Evolutionary conservation across 1,140 invertebrate species (phyloP).

Genomic region (Trachelipus rathkii): DNA sequence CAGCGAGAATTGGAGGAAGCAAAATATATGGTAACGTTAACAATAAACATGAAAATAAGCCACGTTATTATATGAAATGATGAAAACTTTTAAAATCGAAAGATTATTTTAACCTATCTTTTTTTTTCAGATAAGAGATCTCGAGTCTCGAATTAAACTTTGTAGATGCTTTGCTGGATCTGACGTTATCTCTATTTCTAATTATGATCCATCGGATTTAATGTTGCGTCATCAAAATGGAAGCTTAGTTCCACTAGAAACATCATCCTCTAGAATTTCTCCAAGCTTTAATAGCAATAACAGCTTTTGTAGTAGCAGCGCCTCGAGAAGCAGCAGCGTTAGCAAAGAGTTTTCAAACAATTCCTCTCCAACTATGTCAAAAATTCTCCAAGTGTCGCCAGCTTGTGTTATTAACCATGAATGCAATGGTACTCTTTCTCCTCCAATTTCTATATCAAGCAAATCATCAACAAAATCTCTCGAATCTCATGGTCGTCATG

Average conservation of each 20-base stretch:
- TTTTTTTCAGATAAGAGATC: background rate
- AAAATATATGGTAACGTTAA: background rate
- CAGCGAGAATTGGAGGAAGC: background rate
- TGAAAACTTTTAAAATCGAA: no score
- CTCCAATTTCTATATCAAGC: background rate
- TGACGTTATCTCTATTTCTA: background rate
- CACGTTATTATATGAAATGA: no score
- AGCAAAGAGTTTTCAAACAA: background rate
- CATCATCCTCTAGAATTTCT: background rate
- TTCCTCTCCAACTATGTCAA: background rate
- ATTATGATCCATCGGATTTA: background rate
- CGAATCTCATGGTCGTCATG: no score
- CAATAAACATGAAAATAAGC: no score
- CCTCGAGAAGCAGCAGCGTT: background rate
- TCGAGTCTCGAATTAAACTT: background rate
- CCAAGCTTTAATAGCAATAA: background rate
- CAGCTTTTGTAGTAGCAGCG: background rate
- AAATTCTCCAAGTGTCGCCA: background rate
- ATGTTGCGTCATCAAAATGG: background rate
- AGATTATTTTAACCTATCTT: no score
- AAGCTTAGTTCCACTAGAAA: background rate
- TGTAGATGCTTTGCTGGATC: background rate
- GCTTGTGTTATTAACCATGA: background rate
- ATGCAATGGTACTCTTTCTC: background rate
- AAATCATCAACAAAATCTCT: no score